Conservation (phyloP, 2,113 vertebrate genomes). For the Centropus unirufus region DNA sequence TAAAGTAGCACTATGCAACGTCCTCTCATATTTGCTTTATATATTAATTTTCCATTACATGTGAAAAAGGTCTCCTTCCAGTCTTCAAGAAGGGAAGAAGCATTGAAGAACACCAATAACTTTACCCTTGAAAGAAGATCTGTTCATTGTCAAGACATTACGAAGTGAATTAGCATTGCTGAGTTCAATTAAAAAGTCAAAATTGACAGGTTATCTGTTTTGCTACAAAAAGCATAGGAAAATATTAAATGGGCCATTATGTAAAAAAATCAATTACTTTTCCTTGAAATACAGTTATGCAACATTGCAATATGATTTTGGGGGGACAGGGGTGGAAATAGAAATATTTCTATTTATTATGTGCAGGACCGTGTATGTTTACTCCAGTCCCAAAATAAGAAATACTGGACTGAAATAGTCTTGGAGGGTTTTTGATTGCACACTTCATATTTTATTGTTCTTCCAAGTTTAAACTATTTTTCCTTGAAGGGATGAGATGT, state of each 20-base stretch:
- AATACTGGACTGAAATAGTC: slow-evolving; percentile 4
- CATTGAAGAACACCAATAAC: neutral
- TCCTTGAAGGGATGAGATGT: neutral
- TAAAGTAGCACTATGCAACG: slow-evolving; percentile 19
- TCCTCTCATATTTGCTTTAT: neutral
- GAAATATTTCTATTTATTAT: neutral
- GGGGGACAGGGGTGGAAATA: neutral
- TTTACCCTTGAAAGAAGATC: neutral
- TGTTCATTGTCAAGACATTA: neutral
- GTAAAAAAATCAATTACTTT: neutral
- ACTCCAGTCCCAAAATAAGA: slow-evolving; percentile 9
- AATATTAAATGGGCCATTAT: neutral
- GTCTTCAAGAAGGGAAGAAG: neutral
- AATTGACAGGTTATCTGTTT: neutral
- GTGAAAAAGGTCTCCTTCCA: neutral
- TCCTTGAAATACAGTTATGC: neutral
- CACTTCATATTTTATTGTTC: slow-evolving; percentile 4
- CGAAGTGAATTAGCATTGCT: neutral
- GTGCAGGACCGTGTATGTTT: neutral
- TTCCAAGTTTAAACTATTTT: slow-evolving; percentile 23
- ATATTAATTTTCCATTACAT: slow-evolving; percentile 20
- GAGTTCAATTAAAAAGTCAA: neutral
- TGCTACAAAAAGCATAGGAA: neutral
- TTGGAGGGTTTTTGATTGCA: neutral
- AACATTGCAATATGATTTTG: neutral